Evolutionary conservation across 2,113 vertebrate genomes (phyloP), one percentile per base, ranked within the genome.

Genomic region (Chionodraco myersi): DNA sequence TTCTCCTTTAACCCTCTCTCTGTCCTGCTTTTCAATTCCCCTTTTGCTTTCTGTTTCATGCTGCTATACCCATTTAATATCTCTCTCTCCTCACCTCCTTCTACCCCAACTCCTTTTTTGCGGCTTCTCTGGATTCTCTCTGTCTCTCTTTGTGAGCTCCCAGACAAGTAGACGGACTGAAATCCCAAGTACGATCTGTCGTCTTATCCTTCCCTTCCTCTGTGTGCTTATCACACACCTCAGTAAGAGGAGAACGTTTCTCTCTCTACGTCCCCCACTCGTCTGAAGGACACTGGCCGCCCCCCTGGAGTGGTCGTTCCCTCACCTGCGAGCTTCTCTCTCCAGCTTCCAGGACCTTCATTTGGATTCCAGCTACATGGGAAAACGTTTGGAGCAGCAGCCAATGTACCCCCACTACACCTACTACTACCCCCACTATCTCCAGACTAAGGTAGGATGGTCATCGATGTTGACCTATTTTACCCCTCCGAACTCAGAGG

Each of bases 351-450:
- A 86, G 87, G 78, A 92, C 83, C 88, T 93, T 88, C 82, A 80
- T 16, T 83, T 84, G 93, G 96, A 97, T 96, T 98, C 96, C 96
- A 98, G 96, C 97, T 99, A 97, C 97, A 99, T 99, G 97, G 97
- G 97, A 96, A 99, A 99, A 96, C 96, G 96, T 95, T 95, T 99
- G 97, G 97, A 98, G 90, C 97, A 98, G 96, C 97, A 97, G 91
- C 97, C 96, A 97, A 99, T 99, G 97, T 98, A 97, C 97, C 97
- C 97, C 91, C 97, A 98, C 96, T 98, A 97, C 96, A 97, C 97
- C 93, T 99, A 97, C 96, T 98, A 97, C 95, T 98, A 98, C 90
- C 97, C 97, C 93, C 97, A 98, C 93, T 98, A 97, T 95, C 96
- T 97, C 93, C 97, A 98, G 95, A 97, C 96, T 94, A 99, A 98